These are phyloP conservation scores for Anguilla obscura DNA, from an alignment of 2,797 vertebrate species.

Conservation along the genomic window DNA sequence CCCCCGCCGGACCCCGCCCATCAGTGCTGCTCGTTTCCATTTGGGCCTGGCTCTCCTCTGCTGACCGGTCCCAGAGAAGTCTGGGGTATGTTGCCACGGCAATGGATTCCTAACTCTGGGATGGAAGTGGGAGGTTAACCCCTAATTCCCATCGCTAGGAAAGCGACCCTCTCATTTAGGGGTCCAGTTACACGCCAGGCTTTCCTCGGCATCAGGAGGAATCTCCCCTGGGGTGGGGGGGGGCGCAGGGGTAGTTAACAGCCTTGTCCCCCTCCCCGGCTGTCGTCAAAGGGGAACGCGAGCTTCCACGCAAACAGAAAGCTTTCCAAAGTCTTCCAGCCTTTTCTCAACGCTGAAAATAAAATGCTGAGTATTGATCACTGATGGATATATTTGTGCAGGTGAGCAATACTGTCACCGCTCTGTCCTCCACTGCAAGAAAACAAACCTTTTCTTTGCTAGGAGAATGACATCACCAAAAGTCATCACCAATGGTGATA, in stretches of 20 bases:
- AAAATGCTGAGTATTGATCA: too few relatives aligned
- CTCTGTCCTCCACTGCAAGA: neutral
- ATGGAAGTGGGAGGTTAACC: neutral
- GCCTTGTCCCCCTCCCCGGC: neutral
- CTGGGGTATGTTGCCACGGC: neutral
- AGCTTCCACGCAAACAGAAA: neutral
- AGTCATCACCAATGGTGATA: neutral
- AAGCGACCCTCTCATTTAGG: neutral
- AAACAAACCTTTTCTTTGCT: neutral
- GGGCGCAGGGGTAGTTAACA: neutral
- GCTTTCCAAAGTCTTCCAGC: too few relatives aligned
- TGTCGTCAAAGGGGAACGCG: neutral
- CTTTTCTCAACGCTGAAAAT: too few relatives aligned
- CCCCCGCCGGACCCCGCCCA: neutral
- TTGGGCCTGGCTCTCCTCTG: neutral
- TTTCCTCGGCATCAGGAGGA: neutral
- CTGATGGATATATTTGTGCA: neutral
- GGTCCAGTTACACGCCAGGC: slow-evolving; percentile 17
- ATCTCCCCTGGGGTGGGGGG: neutral
- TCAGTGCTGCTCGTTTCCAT: neutral
- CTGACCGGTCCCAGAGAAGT: neutral
- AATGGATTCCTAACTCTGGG: neutral
- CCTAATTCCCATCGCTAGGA: neutral
- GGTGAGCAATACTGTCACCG: neutral
- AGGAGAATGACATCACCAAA: neutral